Evolutionary conservation across 92 coral and sea anemone species (phyloP), one percentile per base, ranked within the genome.

Genomic region (Phenganax subtilis): DNA sequence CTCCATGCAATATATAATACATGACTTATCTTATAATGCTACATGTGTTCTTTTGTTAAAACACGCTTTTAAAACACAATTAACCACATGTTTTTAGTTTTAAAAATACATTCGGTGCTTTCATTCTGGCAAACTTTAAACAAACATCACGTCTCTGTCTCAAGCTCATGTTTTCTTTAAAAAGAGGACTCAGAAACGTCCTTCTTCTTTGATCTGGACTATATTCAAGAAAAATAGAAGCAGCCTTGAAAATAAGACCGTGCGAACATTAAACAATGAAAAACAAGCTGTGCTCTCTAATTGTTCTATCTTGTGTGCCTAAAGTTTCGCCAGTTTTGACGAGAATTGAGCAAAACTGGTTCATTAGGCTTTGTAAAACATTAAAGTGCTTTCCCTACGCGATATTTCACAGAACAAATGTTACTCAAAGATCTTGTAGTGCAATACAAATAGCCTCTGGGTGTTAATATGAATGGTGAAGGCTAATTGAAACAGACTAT

Each of bases 21-120:
- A 12, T 9, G 81, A 76, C 69, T 76, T 76, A 76, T 76, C 70
- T 57, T 56, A 0, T 66, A 76, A 17, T 0, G 69, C 54, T 76
- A 57, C 81, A 76, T 76, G 81, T 76, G 81, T 76, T 76, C 81
- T 59, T 58, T 76, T 76, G 81, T 76, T 76, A 76, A 76, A 76
- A 76, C 81, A 76, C 81, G 81, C 81, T 76, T 76, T 59, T 76
- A 57, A 76, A 76, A 76, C 81, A 76, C 81, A 76, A 76, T 76
- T 76, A 76, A 52, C 81, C 81, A 76, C 81, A 76, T 76, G 81
- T 76, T 76, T 29, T 31, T 11, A 44, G 55, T 12, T 52, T 52
- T 57, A 54, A 76, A 30, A 76, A 52, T 15, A 29, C 51, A 57
- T 29, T 58, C 54, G 54, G 44, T 14, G 55, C 30, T 55, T 10